Conservation (phyloP, 2,113 vertebrate genomes). For the Martes martes region DNA sequence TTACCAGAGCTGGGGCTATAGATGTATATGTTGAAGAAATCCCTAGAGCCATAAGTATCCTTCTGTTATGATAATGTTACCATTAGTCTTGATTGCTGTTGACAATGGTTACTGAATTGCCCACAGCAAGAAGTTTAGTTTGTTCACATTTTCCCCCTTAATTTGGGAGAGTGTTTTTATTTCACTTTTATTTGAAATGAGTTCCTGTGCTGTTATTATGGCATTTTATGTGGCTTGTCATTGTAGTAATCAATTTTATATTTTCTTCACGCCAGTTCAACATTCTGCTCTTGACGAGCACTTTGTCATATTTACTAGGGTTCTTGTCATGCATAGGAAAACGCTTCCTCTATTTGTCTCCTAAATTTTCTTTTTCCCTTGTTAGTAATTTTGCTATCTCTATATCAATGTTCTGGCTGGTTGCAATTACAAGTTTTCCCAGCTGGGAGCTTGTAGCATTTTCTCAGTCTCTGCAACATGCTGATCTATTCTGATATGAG, state of each 20-base stretch:
- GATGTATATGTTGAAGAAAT: conserved; percentile 54
- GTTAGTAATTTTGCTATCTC: conserved; percentile 80
- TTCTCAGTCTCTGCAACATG: conserved; percentile 70
- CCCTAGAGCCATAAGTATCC: conserved; percentile 67
- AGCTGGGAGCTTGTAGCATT: conserved; percentile 78
- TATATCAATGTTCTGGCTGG: conserved; percentile 81
- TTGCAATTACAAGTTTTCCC: conserved; percentile 83
- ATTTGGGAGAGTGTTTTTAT: conserved; percentile 50
- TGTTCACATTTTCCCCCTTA: conserved; percentile 65
- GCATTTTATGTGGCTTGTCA: conserved; percentile 66
- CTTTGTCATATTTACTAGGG: conserved; percentile 77
- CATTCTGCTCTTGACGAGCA: conserved; percentile 69
- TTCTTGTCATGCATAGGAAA: conserved; percentile 73
- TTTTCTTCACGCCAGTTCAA: conserved; percentile 74
- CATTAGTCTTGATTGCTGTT: conserved; percentile 79
- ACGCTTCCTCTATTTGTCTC: conserved; percentile 77
- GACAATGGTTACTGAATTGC: conserved; percentile 65
- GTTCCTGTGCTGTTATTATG: conserved; percentile 64
- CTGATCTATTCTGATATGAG: conserved; percentile 77
- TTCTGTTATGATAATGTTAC: conserved; percentile 74
- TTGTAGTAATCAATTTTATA: conserved; percentile 73
- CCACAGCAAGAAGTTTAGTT: conserved; percentile 73
- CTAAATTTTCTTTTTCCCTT: conserved; percentile 79
- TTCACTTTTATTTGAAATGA: conserved; percentile 55
- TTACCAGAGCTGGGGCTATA: conserved; percentile 12